A percentile compares a stretch with the other conserved stretches of the same genome.
Conservation (phyloP, 2,888 invertebrate genomes). For the Acanthosoma haemorrhoidale region DNA sequence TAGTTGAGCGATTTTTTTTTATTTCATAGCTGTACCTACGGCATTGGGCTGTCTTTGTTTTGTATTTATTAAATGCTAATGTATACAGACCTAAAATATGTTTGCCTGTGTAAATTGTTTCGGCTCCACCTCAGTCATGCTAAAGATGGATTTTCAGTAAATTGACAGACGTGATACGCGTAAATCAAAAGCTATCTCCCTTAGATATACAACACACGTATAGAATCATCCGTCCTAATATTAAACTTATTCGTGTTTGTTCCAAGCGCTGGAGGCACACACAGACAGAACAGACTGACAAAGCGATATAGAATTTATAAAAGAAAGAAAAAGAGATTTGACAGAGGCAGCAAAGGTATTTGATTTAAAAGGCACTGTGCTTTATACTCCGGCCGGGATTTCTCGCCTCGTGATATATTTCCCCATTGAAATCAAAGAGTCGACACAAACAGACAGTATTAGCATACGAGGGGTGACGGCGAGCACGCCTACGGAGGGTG, state of each 20-base stretch:
- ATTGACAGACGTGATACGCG: no score
- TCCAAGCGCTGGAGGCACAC: no score
- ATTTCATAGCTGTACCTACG: no score
- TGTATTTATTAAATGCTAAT: no score
- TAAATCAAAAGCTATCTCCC: neutral
- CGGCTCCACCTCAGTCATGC: no score
- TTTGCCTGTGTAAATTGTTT: no score
- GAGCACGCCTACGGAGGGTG: neutral
- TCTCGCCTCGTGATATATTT: slow-evolving; percentile 17
- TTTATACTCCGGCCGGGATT: neutral
- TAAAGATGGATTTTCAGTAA: neutral
- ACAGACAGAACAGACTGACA: no score
- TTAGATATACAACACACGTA: neutral
- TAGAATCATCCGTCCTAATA: neutral
- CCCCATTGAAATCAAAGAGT: slow-evolving; percentile 21
- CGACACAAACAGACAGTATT: neutral
- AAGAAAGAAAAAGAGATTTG: neutral
- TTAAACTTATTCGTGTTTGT: no score
- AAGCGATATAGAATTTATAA: no score
- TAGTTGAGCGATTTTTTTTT: no score
- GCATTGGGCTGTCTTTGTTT: no score
- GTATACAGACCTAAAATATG: no score
- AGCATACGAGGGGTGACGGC: slow-evolving; percentile 1
- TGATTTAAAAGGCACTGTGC: slow-evolving; percentile 6
- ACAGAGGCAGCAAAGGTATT: neutral